Conservation (phyloP, 2,113 vertebrate genomes). For the Cyanoliseus patagonus region DNA sequence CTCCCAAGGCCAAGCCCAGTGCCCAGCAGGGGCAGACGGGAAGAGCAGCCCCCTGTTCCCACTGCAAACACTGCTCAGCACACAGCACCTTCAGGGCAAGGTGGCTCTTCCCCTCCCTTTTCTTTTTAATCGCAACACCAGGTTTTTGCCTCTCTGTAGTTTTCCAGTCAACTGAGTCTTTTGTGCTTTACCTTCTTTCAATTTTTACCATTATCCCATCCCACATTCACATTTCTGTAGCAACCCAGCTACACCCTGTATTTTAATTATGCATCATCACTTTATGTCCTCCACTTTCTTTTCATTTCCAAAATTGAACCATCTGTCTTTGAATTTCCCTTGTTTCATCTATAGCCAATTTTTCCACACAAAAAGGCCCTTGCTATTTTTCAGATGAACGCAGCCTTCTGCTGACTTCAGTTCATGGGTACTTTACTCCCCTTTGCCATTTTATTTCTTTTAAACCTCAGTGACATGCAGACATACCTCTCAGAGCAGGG, state of each 20-base stretch:
- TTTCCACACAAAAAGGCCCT: not conserved
- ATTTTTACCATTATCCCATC: not conserved
- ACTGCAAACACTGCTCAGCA: not conserved
- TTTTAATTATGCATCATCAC: not conserved
- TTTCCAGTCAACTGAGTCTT: not conserved
- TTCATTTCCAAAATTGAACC: not conserved
- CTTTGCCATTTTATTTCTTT: no score
- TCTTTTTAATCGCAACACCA: not conserved
- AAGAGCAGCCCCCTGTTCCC: not conserved
- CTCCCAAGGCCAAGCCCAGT: not conserved
- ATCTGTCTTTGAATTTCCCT: not conserved
- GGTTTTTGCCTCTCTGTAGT: not conserved
- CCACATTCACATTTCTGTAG: not conserved
- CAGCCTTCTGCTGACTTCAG: not conserved
- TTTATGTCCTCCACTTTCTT: not conserved
- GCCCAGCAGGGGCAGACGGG: accelerated
- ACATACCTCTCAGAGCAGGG: not conserved
- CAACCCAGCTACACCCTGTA: not conserved
- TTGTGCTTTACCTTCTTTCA: not conserved
- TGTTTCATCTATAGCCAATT: not conserved
- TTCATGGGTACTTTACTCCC: not conserved
- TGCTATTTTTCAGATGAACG: not conserved
- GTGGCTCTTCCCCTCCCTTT: not conserved
- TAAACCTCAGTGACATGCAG: not conserved
- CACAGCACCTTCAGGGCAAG: not conserved